A percentile compares a stretch with the other conserved stretches of the same genome.
Evolutionary conservation across 2,888 invertebrate species (phyloP).

Genomic region (Acrobasis repandana): DNA sequence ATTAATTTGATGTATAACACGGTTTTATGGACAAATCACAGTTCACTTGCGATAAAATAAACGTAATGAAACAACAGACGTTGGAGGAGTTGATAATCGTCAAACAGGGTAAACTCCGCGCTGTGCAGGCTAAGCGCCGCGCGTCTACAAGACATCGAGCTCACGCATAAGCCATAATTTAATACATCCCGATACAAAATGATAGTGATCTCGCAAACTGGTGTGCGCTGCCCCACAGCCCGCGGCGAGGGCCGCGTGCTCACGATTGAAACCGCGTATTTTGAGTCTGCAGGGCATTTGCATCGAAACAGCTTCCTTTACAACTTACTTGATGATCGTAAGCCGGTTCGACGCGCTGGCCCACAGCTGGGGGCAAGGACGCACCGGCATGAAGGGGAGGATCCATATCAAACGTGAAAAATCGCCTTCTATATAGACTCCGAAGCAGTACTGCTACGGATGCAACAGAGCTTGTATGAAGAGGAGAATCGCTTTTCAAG

Average conservation of each 20-base stretch:
- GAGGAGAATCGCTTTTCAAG: too few relatives aligned
- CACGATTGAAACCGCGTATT: background rate
- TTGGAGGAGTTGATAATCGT: background rate
- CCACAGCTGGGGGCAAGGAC: too few relatives aligned
- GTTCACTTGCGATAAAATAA: too few relatives aligned
- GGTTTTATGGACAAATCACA: too few relatives aligned
- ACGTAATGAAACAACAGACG: background rate
- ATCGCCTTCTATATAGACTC: too few relatives aligned
- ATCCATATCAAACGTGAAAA: too few relatives aligned
- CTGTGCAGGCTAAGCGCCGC: background rate
- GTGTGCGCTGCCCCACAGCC: constrained; percentile 46
- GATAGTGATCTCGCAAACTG: constrained; percentile 7
- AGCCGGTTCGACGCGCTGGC: too few relatives aligned
- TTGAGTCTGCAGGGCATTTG: background rate
- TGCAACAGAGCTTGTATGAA: too few relatives aligned
- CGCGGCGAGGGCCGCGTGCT: constrained; percentile 40
- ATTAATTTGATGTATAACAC: too few relatives aligned
- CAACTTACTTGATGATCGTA: too few relatives aligned
- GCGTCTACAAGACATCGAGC: background rate
- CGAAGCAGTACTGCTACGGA: too few relatives aligned
- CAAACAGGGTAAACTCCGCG: background rate
- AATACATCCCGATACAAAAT: constrained; percentile 8
- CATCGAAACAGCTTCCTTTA: background rate
- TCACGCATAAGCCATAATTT: background rate
- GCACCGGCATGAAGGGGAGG: too few relatives aligned